Base-by-base conservation (phyloP, 2,888 invertebrate genomes). In the Salticus scenicus region DNA sequence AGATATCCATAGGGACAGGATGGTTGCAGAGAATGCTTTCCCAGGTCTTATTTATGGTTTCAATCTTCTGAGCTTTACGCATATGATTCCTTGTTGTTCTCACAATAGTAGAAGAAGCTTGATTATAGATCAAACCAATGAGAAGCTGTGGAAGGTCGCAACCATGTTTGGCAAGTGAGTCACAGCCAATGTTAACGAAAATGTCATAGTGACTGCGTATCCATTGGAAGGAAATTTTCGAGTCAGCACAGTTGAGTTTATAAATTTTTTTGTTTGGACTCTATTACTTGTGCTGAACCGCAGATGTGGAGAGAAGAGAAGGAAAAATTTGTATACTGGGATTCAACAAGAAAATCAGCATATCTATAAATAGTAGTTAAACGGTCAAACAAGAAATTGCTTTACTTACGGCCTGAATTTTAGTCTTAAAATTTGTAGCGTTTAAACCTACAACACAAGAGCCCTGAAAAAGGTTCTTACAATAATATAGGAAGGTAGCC, bases 71-170 rank as follows among this genome's bases (percentile, higher is more conserved):
- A 4, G 37, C 10, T 37, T 37, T 37, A 10, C 37, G 37, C 37
- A 37, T 7, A 37, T 37, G 37, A 7, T n/a, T n/a, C 37, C 10
- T 10, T 37, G 37, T 10, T 37, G 37, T 7, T 7, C 37, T 37
- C 37, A 37, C 37, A 37, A 37, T 10, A 7, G 37, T 10, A 37
- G 37, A 37, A 37, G 37, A 37, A 10, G 37, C 10, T 7, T 37
- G 37, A 10, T 10, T 37, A 37, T 37, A 37, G 12, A 27, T 20
- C 5, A 12, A 64, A 24, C 24, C n/a, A 24, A 5, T 24, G 24
- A 27, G 64, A 64, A 4, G 64, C 64, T 64, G 27, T 64, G 64
- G 64, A 24, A 64, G 64, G 64, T 27, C 24, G 64, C 64, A 64
- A 1, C 64, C 64, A 64, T 64, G 64, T 64, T 64, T 20, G 24